These are phyloP conservation scores for Misgurnus mizolepis DNA, from an alignment of 2,113 vertebrate genomes.

Conservation along the genomic window DNA sequence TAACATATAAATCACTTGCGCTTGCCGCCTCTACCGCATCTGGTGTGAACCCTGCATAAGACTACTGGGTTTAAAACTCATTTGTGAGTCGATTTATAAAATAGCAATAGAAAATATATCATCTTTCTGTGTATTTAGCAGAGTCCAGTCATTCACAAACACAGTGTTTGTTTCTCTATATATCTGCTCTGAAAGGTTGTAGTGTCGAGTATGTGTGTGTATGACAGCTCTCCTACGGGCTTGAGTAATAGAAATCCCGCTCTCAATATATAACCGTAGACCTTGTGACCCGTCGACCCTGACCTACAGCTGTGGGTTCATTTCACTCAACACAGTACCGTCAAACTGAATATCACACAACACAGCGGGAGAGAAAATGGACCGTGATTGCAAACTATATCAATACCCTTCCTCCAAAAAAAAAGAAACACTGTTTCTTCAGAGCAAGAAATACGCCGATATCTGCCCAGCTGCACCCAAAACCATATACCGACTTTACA, in stretches of 20 bases:
- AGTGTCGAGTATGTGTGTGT: neutral
- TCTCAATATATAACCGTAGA: neutral
- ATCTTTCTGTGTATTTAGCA: too few relatives aligned
- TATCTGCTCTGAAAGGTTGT: neutral
- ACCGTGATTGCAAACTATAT: neutral
- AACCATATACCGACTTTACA: neutral
- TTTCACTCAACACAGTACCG: neutral
- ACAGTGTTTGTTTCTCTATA: too few relatives aligned
- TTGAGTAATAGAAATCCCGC: constrained; percentile 3
- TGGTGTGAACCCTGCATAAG: too few relatives aligned
- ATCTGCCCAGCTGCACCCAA: neutral
- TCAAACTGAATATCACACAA: neutral
- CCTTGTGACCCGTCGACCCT: neutral
- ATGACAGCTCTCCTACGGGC: neutral
- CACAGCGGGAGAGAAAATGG: neutral
- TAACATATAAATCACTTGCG: too few relatives aligned
- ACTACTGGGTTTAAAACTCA: too few relatives aligned
- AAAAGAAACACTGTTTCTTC: neutral
- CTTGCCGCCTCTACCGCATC: too few relatives aligned
- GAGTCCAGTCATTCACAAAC: too few relatives aligned
- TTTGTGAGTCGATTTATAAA: too few relatives aligned
- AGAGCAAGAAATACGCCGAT: neutral
- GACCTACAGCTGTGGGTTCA: constrained; percentile 10
- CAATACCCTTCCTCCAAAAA: neutral
- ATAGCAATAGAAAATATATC: too few relatives aligned